Evolutionary conservation across 2,888 invertebrate species (phyloP).

Genomic region (Acanthacorydalis orientalis): DNA sequence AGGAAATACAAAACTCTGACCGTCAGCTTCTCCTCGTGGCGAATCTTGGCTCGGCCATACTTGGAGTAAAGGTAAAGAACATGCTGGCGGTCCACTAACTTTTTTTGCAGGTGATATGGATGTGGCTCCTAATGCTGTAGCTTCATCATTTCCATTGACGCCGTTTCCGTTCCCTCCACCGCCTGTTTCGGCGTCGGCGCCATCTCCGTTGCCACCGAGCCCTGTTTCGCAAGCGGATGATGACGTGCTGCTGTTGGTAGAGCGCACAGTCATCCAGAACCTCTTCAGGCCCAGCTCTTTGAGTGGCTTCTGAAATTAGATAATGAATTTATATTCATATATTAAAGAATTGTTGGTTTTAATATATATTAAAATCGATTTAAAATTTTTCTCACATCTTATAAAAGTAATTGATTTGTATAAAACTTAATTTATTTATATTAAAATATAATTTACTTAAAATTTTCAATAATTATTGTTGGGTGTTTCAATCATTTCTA

Average conservation of each 20-base stretch:
- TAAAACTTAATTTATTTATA: no score
- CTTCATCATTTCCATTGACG: conserved; percentile 17
- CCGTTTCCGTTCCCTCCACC: conserved; percentile 20
- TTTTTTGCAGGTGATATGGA: not conserved
- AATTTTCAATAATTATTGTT: no score
- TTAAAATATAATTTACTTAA: no score
- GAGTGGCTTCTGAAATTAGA: conserved; percentile 34
- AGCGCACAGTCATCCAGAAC: conserved; percentile 27
- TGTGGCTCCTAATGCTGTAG: conserved; percentile 5
- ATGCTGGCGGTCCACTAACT: conserved; percentile 21
- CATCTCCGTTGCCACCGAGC: conserved; percentile 19
- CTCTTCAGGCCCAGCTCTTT: conserved; percentile 27
- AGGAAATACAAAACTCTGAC: conserved; percentile 50
- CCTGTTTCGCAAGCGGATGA: conserved; percentile 21
- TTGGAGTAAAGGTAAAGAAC: conserved; percentile 37
- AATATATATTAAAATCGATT: no score
- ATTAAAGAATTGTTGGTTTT: no score
- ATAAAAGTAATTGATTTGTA: no score
- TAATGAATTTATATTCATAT: conserved; percentile 12
- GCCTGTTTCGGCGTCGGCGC: conserved; percentile 18
- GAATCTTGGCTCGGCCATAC: conserved; percentile 59
- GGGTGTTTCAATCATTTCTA: no score
- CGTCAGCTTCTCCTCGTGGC: conserved; percentile 47
- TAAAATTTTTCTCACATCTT: no score
- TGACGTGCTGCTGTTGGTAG: conserved; percentile 24